Conservation (phyloP, 2,888 invertebrate genomes). For the Diplazon laetatorius region DNA sequence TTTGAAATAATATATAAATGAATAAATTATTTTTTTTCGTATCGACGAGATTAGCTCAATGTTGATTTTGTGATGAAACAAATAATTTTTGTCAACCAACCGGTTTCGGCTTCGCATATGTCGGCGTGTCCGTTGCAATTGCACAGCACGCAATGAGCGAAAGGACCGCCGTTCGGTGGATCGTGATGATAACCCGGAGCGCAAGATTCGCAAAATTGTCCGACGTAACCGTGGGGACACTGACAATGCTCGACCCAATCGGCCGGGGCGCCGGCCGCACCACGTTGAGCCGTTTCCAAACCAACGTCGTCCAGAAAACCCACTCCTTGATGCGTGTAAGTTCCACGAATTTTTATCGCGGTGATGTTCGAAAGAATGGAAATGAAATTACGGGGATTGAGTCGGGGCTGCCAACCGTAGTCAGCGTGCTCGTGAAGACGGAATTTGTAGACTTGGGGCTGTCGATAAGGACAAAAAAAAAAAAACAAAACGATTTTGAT, state of each 20-base stretch:
- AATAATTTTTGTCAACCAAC: slow-evolving; percentile 79
- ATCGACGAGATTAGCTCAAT: not conserved
- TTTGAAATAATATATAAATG: too few relatives aligned
- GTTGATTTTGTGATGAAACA: not conserved
- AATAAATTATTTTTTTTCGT: not conserved
- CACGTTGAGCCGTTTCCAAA: slow-evolving; percentile 93
- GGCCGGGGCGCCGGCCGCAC: slow-evolving; percentile 90
- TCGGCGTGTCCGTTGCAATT: slow-evolving; percentile 98
- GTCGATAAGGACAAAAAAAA: not conserved
- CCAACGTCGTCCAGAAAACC: slow-evolving; percentile 96
- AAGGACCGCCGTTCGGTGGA: slow-evolving; percentile 95
- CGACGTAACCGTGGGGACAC: slow-evolving; percentile 92
- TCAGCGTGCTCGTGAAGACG: slow-evolving; percentile 95
- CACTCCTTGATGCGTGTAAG: slow-evolving; percentile 91
- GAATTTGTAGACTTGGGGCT: slow-evolving; percentile 92
- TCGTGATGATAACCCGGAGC: slow-evolving; percentile 97
- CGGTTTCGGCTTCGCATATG: slow-evolving; percentile 97
- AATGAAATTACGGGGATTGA: slow-evolving; percentile 94
- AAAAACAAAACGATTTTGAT: not conserved
- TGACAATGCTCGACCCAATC: slow-evolving; percentile 97
- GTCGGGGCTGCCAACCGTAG: slow-evolving; percentile 96
- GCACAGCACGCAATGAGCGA: slow-evolving; percentile 97
- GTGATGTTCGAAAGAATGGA: slow-evolving; percentile 96
- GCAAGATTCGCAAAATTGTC: slow-evolving; percentile 99
- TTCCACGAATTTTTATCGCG: slow-evolving; percentile 96